Percentiles rank a stretch among this genome's conserved stretches.
phyloP scores from a whole-genome alignment of 2,113 vertebrate species.

The Clupea harengus region DNA sequence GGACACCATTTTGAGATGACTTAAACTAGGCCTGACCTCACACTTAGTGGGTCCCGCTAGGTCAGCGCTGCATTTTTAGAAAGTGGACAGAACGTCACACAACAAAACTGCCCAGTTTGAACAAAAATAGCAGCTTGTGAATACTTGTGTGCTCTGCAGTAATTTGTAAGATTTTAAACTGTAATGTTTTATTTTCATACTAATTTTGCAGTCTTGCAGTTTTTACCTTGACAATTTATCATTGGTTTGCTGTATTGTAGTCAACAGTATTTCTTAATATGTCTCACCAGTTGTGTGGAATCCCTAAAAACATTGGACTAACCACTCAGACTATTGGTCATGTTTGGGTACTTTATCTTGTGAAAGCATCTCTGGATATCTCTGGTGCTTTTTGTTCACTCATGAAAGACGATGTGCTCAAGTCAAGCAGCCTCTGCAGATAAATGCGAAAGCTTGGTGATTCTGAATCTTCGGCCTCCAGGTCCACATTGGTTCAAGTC shows the following conservation, averaged over 20 bases:
- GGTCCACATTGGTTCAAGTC: background rate
- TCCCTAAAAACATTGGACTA: background rate
- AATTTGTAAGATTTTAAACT: background rate
- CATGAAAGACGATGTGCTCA: background rate
- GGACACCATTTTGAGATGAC: constrained; percentile 31
- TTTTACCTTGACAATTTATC: no score
- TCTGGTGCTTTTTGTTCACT: background rate
- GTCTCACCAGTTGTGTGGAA: background rate
- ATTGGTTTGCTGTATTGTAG: no score
- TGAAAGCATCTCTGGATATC: background rate
- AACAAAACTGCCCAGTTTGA: background rate
- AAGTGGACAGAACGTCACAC: background rate
- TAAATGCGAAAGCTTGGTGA: background rate
- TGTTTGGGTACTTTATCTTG: background rate
- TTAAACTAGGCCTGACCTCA: constrained; percentile 41
- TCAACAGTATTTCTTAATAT: no score
- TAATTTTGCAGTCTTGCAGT: background rate
- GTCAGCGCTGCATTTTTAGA: background rate
- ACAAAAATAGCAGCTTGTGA: background rate
- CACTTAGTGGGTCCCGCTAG: background rate
- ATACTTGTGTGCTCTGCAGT: background rate
- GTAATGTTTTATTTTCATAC: background rate
- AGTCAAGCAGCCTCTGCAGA: background rate
- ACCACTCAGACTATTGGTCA: background rate
- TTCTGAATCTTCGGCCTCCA: background rate